These are phyloP conservation scores for Callocephalon fimbriatum DNA, from an alignment of 2,113 vertebrate genomes.

Conservation along the genomic window DNA sequence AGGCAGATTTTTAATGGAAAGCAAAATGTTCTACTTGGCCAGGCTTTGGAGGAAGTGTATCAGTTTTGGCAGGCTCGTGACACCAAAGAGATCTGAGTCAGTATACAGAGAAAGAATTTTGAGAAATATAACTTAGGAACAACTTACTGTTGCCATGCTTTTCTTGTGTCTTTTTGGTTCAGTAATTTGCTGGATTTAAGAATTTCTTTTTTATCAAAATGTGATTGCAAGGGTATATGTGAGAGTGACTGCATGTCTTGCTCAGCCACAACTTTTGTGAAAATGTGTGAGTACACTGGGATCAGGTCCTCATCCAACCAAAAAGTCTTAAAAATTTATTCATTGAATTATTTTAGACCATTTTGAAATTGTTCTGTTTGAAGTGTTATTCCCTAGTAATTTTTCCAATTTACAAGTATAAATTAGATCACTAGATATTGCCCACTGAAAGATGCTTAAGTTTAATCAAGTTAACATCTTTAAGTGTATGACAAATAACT, in stretches of 20 bases:
- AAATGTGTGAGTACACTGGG: background rate
- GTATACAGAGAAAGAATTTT: background rate
- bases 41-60: background rate
- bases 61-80: background rate
- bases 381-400: background rate
- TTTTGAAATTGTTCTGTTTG: slow-evolving; percentile 29
- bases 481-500: background rate
- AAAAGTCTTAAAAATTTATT: background rate
- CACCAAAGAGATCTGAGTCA: background rate
- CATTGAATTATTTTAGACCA: background rate
- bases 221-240: background rate
- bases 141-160: background rate
- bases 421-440: slow-evolving; percentile 1
- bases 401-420: background rate
- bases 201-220: background rate
- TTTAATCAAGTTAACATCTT: slow-evolving; percentile 56
- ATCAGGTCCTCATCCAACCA: background rate
- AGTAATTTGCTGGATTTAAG: background rate
- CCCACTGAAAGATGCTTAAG: background rate
- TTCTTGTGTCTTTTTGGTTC: background rate
- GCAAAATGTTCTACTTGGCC: background rate
- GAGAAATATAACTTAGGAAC: background rate
- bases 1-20: background rate
- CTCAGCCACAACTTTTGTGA: background rate
- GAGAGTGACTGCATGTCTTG: background rate